These are phyloP conservation scores for Caenorhabditis becei DNA, from an alignment of 2,888 invertebrate species.

Conservation along the genomic window DNA sequence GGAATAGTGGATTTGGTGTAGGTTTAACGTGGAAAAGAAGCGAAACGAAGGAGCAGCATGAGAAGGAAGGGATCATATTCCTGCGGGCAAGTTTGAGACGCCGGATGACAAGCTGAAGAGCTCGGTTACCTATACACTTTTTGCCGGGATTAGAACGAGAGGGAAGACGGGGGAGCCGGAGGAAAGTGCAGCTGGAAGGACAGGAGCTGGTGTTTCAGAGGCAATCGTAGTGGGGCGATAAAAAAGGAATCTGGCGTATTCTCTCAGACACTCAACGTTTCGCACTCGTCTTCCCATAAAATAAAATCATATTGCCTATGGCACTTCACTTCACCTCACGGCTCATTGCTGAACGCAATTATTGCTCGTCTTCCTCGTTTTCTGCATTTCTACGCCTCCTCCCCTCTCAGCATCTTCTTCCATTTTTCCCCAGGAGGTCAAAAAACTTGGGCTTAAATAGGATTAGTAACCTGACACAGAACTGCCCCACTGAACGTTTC, in stretches of 20 bases:
- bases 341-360: constrained; percentile 54
- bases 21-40: constrained; percentile 44
- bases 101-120: constrained; percentile 22
- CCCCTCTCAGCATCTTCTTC: neutral
- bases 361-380: constrained; percentile 35
- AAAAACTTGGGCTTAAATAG: constrained; percentile 2
- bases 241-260: neutral
- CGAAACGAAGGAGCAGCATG: constrained; percentile 25
- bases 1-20: constrained; percentile 25
- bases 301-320: constrained; percentile 58
- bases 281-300: constrained; percentile 36
- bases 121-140: constrained; percentile 41
- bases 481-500: neutral
- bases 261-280: neutral
- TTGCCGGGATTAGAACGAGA: constrained; percentile 10
- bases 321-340: constrained; percentile 46
- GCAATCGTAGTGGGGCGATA: neutral
- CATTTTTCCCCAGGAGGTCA: neutral
- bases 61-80: constrained; percentile 48
- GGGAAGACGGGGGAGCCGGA: neutral
- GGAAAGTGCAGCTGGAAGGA: constrained; percentile 11
- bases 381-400: constrained; percentile 12
- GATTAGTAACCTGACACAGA: constrained; percentile 1
- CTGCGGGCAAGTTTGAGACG: constrained; percentile 51
- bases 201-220: neutral